Conservation (phyloP, 2,888 invertebrate species). For the Nymphalis urticae region DNA sequence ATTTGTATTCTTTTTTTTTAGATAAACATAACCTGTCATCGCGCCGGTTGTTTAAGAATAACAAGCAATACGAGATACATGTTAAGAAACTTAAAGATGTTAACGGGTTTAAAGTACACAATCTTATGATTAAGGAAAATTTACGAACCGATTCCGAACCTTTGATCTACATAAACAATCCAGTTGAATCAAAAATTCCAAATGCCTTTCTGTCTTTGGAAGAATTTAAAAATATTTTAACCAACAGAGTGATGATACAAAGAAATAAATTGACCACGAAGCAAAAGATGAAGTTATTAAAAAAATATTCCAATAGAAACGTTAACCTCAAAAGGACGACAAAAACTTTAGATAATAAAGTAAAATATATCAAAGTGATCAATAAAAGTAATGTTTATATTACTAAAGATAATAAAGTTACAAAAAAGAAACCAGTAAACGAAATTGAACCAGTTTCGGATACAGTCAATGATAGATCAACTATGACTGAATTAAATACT, state of each 20-base stretch:
- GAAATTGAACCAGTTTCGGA: neutral
- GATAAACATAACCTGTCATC: conserved; percentile 39
- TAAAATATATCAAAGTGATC: neutral
- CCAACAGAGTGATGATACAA: conserved; percentile 43
- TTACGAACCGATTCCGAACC: conserved; percentile 39
- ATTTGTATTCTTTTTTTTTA: conserved; percentile 22
- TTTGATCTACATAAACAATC: conserved; percentile 66
- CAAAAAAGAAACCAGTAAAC: too few species aligned
- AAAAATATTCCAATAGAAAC: neutral
- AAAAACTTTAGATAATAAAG: neutral
- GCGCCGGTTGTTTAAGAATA: conserved; percentile 49
- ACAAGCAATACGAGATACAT: conserved; percentile 57
- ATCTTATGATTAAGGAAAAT: conserved; percentile 52
- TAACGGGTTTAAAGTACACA: conserved; percentile 65
- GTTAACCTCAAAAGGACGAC: neutral
- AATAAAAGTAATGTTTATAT: neutral
- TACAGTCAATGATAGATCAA: neutral
- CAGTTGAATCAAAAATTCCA: conserved; percentile 65
- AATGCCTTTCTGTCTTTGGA: conserved; percentile 57
- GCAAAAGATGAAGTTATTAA: conserved; percentile 2
- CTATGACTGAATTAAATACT: neutral
- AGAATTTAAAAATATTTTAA: conserved; percentile 58
- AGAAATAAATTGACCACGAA: conserved; percentile 38
- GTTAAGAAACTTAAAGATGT: conserved; percentile 64
- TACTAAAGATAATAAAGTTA: too few species aligned